Evolutionary conservation across 30 jellyfish, hydroid and myxozoan species (phyloP), one percentile per base, ranked within the genome.

Genomic region (Hydractinia echinata): DNA sequence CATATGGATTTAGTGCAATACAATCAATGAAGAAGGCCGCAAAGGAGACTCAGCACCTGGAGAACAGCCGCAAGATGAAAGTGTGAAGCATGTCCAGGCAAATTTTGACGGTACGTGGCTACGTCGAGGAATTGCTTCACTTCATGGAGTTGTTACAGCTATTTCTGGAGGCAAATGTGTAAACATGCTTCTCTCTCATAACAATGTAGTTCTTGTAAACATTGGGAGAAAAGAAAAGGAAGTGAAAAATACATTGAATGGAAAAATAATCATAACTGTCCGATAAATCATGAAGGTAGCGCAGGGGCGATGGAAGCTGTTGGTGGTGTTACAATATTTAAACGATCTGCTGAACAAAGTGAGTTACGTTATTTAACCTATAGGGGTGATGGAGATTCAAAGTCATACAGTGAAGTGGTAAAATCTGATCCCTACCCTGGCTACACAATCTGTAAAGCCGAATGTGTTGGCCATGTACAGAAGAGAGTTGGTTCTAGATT

Each of bases 361-460:
- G n/a, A 58, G 68, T 58, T 58, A 58, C 68, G 68, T 58, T 58
- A 58, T 58, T n/a, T 58, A 9, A 58, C 68, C 68, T 58, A 58
- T 58, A 10, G 68, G n/a, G 68, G 68, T 9, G 68, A 58, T 58
- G 68, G 68, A 9, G 68, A 58, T 58, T 58, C 68, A 58, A 58
- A 58, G 68, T 58, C 68, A n/a, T 58, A 58, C 68, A n/a, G 68
- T n/a, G 68, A 58, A 58, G 68, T n/a, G n/a, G n/a, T n/a, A n/a
- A n/a, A n/a, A n/a, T 58, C 68, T 9, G n/a, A 58, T n/a, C 68
- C 68, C 10, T 58, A 58, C n/a, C 68, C 68, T 9, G 68, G 68
- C n/a, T 58, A 58, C 68, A 58, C 68, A 58, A 58, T 58, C 68
- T n/a, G 68, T 9, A 58, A 58, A n/a, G n/a, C 68, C 10, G 10